Evolutionary conservation across 2,888 invertebrate genomes (phyloP), one percentile per base, ranked within the genome.

Genomic region (Deilephila porcellus): DNA sequence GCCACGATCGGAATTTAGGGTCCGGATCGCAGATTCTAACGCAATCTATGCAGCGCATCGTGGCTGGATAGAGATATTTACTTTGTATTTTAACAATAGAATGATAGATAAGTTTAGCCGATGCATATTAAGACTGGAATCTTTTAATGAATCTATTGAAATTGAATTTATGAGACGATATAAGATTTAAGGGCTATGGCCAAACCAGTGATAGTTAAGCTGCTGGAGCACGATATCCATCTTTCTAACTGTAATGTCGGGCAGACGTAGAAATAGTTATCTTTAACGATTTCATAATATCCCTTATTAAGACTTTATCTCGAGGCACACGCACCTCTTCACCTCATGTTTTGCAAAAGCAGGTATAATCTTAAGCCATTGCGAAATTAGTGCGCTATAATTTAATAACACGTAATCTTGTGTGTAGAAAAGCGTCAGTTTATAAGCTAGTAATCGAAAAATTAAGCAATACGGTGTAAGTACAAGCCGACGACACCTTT

Each of bases 1-100:
- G 86, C 88, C 90, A 86, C 88, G 88, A 88, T 90, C 83, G 92
- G 93, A 92, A 93, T 93, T 92, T 90, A 89, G 88, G 88, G 85
- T 25, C 52, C 78, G 79, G 79, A 76, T 82, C 83, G 81, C 80
- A 76, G 77, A 75, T 76, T 72, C 75, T 73, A 80, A 74, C 75
- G 78, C 82, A 84, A 88, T 88, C 87, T 85, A 84, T 84, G 86
- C 63, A 63, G 82, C 80, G 80, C 82, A 87, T 86, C 84, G 75
- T 75, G 75, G 78, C 67, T 67, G 82, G 85, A 87, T 87, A 85
- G 83, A 86, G 84, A 84, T 85, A 87, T 88, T 84, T 80, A 80
- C 83, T 84, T 79, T 81, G 81, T 83, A 78, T 76, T 76, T 75
- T 75, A 71, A 80, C 79, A 81, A 81, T 78, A 78, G 76, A 59